Percentiles rank a stretch among this genome's conserved stretches.
Conservation (phyloP, 2,888 invertebrate genomes). For the Schrankia costaestrigalis region DNA sequence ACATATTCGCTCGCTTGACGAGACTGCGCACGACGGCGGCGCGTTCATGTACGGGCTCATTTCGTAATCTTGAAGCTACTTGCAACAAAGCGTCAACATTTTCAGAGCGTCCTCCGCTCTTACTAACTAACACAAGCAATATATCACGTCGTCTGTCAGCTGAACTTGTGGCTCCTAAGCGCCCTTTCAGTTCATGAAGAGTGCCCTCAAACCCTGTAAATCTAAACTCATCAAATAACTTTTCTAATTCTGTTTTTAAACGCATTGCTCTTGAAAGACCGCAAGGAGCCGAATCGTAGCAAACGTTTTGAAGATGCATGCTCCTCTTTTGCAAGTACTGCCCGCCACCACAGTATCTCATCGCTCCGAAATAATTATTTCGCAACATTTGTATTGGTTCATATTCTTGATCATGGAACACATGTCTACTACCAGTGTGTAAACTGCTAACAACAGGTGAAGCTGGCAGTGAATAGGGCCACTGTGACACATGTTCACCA, state of each 20-base stretch:
- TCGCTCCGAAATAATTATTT: neutral
- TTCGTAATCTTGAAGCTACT: constrained; percentile 41
- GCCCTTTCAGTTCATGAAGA: constrained; percentile 47
- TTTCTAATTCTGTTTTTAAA: constrained; percentile 38
- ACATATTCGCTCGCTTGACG: constrained; percentile 50
- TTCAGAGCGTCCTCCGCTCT: constrained; percentile 49
- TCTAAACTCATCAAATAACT: constrained; percentile 53
- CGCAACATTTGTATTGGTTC: neutral
- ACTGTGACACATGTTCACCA: constrained; percentile 33
- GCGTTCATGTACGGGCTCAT: constrained; percentile 53
- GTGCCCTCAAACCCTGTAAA: constrained; percentile 49
- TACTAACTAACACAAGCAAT: constrained; percentile 60
- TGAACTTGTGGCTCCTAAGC: constrained; percentile 41
- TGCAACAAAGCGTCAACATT: constrained; percentile 43
- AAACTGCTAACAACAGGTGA: constrained; percentile 7
- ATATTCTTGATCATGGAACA: constrained; percentile 5
- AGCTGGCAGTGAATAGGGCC: constrained; percentile 39
- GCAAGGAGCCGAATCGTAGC: too few relatives aligned
- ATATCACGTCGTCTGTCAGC: constrained; percentile 53
- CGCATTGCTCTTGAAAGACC: neutral
- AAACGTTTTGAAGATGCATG: too few relatives aligned
- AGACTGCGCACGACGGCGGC: constrained; percentile 58
- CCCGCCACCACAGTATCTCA: neutral
- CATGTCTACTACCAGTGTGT: neutral
- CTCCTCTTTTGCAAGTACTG: neutral